phyloP scores from a whole-genome alignment of 2,797 vertebrate species.

The Hybognathus amarus region DNA sequence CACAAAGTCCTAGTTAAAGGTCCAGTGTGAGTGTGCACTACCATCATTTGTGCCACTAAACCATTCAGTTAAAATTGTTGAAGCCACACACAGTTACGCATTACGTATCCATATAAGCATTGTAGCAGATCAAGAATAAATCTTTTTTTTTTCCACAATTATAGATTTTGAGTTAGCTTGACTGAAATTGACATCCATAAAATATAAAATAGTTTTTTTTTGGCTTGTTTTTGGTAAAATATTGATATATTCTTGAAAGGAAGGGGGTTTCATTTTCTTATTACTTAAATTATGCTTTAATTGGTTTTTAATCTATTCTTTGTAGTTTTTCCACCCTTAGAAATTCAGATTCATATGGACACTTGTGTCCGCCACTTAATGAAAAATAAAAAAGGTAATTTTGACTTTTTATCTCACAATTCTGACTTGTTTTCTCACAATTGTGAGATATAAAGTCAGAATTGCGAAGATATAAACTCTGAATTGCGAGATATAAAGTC shows the following conservation, averaged over 20 bases:
- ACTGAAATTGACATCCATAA: not conserved
- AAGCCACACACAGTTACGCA: conserved; percentile 22
- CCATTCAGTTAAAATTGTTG: conserved; percentile 49
- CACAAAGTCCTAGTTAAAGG: not conserved
- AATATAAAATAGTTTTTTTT: too few relatives aligned
- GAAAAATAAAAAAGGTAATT: too few relatives aligned
- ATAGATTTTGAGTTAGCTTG: not conserved
- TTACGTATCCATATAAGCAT: not conserved
- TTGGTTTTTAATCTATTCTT: too few relatives aligned
- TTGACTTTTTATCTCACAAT: too few relatives aligned
- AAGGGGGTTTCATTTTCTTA: not conserved
- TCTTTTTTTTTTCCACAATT: too few relatives aligned
- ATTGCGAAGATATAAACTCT: too few relatives aligned
- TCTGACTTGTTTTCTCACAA: too few relatives aligned
- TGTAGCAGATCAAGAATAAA: not conserved
- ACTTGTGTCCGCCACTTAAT: too few relatives aligned
- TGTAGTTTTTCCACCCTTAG: not conserved
- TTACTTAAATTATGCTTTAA: too few relatives aligned
- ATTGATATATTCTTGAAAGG: not conserved
- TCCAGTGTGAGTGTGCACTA: conserved; percentile 9
- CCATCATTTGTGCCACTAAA: conserved; percentile 44
- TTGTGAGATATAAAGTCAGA: too few relatives aligned
- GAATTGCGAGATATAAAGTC: too few relatives aligned
- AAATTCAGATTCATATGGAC: too few relatives aligned
- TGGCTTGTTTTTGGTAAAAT: not conserved